Evolutionary conservation across 2,113 vertebrate genomes (phyloP), one percentile per base, ranked within the genome.

Genomic region (Xenopus laevis): DNA sequence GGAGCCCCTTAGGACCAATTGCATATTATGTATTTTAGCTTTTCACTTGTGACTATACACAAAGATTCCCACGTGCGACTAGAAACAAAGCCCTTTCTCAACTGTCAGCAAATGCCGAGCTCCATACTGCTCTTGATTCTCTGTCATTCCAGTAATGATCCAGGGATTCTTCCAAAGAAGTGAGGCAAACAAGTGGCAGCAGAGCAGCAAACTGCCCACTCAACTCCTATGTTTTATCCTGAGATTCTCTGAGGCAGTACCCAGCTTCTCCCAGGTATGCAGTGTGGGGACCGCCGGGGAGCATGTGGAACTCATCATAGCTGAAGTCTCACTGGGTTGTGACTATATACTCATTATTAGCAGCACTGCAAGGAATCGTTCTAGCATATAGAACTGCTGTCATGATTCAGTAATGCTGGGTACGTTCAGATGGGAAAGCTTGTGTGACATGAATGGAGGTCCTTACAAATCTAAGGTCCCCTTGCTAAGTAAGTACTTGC

Each of bases 91-190:
- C 8, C 8, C 33, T 9, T 40, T 21, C 10, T 18, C 13, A 20
- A 17, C 23, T 52, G 50, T 12, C 65, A 27, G 23, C 1, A 4
- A 27, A 27, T 27, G 2, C 11, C 5, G 13, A 13, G n/a, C 20
- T 1, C n/a, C 50, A 61, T 46, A 55, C 20, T 46, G 17, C 18
- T 33, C 55, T 69, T 27, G 2, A 27, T 27, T 27, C 4, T 1
- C 23, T 57, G 46, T 46, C 62, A 78, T 66, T 63, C 52, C 18
- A 68, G 57, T 52, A 61, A 69, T 60, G 67, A 74, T 74, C 65
- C 58, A 1, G 65, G 77, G 70, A 66, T 53, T 59, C 33, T 57
- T 67, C 23, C 18, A 16, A 40, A 45, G 45, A 3, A 40, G n/a
- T 72, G 63, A 46, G 45, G 52, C n/a, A 68, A 62, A 72, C 63